phyloP scores from a whole-genome alignment of 2,888 invertebrate species.

The Boloria euphrosyne region DNA sequence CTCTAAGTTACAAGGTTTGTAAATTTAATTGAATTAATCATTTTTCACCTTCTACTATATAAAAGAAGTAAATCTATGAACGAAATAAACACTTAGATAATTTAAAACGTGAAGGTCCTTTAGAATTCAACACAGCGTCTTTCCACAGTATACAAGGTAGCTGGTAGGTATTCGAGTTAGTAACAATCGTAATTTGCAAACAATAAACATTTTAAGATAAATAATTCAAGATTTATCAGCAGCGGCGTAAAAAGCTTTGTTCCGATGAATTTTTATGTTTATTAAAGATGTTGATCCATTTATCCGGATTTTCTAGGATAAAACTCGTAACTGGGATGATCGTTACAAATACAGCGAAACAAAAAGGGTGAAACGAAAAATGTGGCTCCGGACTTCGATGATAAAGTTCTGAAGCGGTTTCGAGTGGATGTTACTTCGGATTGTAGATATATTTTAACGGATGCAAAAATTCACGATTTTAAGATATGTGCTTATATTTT shows the following conservation, averaged over 20 bases:
- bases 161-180: constrained; percentile 6
- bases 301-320: constrained; percentile 44
- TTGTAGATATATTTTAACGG: constrained; percentile 14
- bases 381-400: constrained; percentile 38
- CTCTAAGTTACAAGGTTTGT: no score
- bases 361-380: constrained; percentile 43
- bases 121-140: constrained; percentile 2
- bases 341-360: constrained; percentile 44
- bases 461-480: constrained; percentile 5
- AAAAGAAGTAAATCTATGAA: neutral
- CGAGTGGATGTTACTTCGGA: constrained; percentile 28
- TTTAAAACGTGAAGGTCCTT: constrained; percentile 9
- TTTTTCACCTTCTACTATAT: no score
- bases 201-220: constrained; percentile 29
- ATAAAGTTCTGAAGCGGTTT: constrained; percentile 33
- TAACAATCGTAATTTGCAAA: constrained; percentile 24
- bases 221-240: constrained; percentile 32
- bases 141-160: constrained; percentile 8
- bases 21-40: no score
- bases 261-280: constrained; percentile 46
- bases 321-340: constrained; percentile 45
- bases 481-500: constrained; percentile 3
- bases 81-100: constrained; percentile 11
- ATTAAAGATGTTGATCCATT: constrained; percentile 46
- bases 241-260: constrained; percentile 30